Percentiles rank a stretch among this genome's conserved stretches.
phyloP scores from a whole-genome alignment of 2,797 vertebrate species.

The Rhyacichthys aspro region DNA sequence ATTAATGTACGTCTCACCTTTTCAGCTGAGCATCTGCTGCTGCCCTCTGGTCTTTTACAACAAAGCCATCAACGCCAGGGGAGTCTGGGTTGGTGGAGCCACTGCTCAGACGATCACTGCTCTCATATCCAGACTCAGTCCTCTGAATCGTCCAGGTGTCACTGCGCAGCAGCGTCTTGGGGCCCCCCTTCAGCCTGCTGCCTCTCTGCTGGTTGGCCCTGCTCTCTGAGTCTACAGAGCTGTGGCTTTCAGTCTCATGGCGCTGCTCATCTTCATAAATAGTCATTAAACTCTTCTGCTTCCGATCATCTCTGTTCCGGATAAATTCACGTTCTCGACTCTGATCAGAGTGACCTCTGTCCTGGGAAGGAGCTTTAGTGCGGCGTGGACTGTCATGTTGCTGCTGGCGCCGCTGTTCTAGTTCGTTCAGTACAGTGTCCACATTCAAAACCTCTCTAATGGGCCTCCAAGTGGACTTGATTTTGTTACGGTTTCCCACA shows the following conservation, averaged over 20 bases:
- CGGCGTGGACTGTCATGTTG: slow-evolving; percentile 83
- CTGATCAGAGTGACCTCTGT: slow-evolving; percentile 56
- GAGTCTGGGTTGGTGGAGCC: slow-evolving; percentile 92
- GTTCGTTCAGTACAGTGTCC: slow-evolving; percentile 91
- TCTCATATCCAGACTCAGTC: slow-evolving; percentile 95
- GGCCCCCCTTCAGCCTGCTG: slow-evolving; percentile 70
- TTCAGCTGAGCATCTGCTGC: slow-evolving; percentile 73
- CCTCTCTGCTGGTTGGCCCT: slow-evolving; percentile 73
- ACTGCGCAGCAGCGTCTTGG: slow-evolving; percentile 79
- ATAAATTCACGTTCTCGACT: slow-evolving; percentile 58
- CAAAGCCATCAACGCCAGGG: slow-evolving; percentile 82
- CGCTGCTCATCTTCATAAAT: slow-evolving; percentile 95
- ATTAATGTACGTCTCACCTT: slow-evolving; percentile 78
- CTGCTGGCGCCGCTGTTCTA: slow-evolving; percentile 83
- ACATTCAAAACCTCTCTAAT: slow-evolving; percentile 93
- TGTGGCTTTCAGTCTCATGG: slow-evolving; percentile 88
- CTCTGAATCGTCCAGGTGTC: slow-evolving; percentile 93
- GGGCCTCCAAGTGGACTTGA: slow-evolving; percentile 89
- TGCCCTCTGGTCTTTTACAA: slow-evolving; percentile 69
- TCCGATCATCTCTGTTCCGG: slow-evolving; percentile 79
- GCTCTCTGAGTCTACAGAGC: slow-evolving; percentile 87
- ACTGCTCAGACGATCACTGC: slow-evolving; percentile 92
- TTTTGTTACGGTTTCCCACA: slow-evolving; percentile 76
- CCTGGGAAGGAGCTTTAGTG: slow-evolving; percentile 66
- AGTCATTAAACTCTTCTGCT: slow-evolving; percentile 91